Base-by-base conservation (phyloP, 1,140 invertebrate species). In the Calephelis nemesis region DNA sequence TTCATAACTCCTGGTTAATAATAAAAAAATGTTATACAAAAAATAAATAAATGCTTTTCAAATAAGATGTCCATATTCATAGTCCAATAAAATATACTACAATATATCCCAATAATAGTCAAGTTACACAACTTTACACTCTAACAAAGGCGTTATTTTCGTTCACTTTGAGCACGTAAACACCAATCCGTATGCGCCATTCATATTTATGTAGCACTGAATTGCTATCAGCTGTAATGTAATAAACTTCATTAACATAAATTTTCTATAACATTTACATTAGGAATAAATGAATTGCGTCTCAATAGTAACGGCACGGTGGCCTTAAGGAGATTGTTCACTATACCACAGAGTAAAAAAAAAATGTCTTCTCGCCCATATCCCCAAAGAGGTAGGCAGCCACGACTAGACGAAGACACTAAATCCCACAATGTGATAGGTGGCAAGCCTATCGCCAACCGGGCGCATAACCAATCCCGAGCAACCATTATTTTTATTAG, bases 221-320 rank as follows among this genome's bases (percentile, higher is more conserved):
- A 90, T 84, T 85, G 81, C 84, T 87, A 84, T 90, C 79, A 78
- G 78, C 75, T 76, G 84, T 88, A 88, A 90, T 90, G 86, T 90
- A 90, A 90, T 90, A 88, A 87, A 79, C 75, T 73, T 80, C 81
- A 90, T 90, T 90, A 88, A 88, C 87, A 89, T 90, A 90, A 85
- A 90, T 87, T 86, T 88, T 86, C 88, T 89, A 90, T 90, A 87
- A 89, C 83, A 90, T 90, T 90, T 90, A 87, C 87, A 90, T 90
- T 83, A 87, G 78, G 84, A 87, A 88, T 88, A 87, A 88, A 88
- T 84, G 85, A 85, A 88, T 86, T 86, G 84, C 74, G 69, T 70
- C 76, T 75, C 64, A 76, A 82, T 82, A 74, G 73, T 67, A 70
- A 62, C 72, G 69, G 63, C 50, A 70, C 64, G 74, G 68, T 58